These are phyloP conservation scores for Tolypeutes matacus DNA, from an alignment of 2,797 vertebrate genomes.

Conservation along the genomic window DNA sequence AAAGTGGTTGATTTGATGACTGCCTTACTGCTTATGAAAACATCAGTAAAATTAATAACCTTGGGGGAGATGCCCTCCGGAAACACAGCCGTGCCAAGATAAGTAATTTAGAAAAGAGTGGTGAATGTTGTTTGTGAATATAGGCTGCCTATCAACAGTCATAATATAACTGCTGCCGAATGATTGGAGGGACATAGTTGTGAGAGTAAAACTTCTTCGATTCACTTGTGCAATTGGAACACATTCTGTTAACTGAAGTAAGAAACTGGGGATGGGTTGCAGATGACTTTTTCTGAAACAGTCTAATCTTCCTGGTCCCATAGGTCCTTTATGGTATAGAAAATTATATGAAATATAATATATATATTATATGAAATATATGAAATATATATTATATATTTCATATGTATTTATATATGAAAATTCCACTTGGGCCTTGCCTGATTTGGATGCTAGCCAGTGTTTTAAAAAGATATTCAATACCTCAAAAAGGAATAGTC, in stretches of 20 bases:
- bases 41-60: not conserved
- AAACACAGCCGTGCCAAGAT: not conserved
- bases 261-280: not conserved
- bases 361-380: no score
- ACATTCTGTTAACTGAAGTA: not conserved
- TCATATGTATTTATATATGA: no score
- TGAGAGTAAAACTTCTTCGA: not conserved
- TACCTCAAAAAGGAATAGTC: not conserved
- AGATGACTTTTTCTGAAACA: not conserved
- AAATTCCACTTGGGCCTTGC: not conserved
- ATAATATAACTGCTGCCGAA: not conserved
- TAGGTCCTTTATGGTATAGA: not conserved
- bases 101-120: not conserved
- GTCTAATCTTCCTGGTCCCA: not conserved
- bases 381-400: no score
- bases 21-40: not conserved
- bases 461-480: constrained; percentile 12
- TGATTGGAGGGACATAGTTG: not conserved
- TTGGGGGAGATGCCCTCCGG: not conserved
- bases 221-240: not conserved
- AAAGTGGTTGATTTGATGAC: not conserved
- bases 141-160: not conserved
- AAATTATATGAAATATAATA: no score
- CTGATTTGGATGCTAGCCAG: constrained; percentile 1
- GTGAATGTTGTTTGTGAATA: not conserved